A percentile compares a stretch with the other conserved stretches of the same genome.
These are phyloP conservation scores for Lanius collurio DNA, from an alignment of 2,113 vertebrate species.

Conservation along the genomic window DNA sequence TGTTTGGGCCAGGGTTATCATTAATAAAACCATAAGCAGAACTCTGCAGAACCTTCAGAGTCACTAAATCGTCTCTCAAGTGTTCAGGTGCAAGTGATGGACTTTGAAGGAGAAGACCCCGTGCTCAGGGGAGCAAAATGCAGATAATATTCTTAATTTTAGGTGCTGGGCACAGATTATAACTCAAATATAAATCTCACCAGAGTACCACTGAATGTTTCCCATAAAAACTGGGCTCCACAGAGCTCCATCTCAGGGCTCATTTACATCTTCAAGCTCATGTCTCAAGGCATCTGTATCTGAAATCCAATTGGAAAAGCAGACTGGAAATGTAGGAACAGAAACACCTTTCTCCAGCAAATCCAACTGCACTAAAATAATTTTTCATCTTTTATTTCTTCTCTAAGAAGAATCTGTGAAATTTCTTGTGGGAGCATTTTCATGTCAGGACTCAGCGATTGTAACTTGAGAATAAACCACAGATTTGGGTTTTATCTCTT, in stretches of 20 bases:
- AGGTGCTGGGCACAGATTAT: neutral
- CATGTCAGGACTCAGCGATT: neutral
- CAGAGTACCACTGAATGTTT: neutral
- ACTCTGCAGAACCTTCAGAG: neutral
- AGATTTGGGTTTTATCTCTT: neutral
- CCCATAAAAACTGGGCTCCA: neutral
- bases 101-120: neutral
- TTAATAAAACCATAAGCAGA: neutral
- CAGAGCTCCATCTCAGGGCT: neutral
- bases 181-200: neutral
- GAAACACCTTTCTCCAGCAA: neutral
- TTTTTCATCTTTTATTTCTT: neutral
- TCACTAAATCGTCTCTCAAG: neutral
- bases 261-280: neutral
- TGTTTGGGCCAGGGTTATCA: neutral
- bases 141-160: neutral
- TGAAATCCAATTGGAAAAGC: neutral
- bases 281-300: neutral
- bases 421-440: neutral
- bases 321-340: neutral
- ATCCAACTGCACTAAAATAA: neutral
- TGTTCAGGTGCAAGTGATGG: neutral
- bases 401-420: neutral
- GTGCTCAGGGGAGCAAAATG: neutral
- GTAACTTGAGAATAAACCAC: neutral